These are phyloP conservation scores for Metopolophium dirhodum DNA, from an alignment of 1,140 invertebrate genomes.

Conservation along the genomic window DNA sequence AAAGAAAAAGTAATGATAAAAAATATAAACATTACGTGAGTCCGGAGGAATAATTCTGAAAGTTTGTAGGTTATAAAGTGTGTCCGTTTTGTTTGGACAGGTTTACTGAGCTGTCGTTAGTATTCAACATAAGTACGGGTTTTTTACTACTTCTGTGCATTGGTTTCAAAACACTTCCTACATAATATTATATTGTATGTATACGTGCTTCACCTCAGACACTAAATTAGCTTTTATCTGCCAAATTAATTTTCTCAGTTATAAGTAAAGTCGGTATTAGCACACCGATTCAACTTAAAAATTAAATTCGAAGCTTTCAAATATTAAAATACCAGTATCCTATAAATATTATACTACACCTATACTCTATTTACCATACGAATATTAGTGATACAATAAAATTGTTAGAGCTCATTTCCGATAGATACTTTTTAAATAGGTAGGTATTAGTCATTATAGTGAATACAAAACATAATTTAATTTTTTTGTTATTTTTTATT, in stretches of 20 bases:
- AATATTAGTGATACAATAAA: no score
- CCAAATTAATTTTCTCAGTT: background rate
- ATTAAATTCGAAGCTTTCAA: background rate
- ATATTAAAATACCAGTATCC: background rate
- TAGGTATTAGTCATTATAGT: no score
- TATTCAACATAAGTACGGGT: background rate
- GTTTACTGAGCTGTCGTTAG: constrained; percentile 23
- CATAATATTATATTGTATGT: background rate
- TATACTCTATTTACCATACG: no score
- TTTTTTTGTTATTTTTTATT: no score
- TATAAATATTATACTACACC: no score
- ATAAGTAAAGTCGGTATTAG: background rate
- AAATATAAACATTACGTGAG: constrained; percentile 11
- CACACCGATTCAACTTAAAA: background rate
- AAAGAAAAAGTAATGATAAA: constrained; percentile 9
- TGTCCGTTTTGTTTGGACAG: background rate
- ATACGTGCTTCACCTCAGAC: background rate
- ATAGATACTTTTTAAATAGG: no score
- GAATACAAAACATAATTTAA: no score
- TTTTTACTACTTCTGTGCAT: background rate
- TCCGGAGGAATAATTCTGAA: background rate
- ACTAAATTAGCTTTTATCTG: background rate
- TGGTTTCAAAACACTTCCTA: background rate
- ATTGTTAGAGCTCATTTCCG: no score
- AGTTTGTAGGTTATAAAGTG: constrained; percentile 1